Percentiles rank a stretch among this genome's conserved stretches.
Conservation (phyloP, 2,113 vertebrate genomes). For the Leucoraja erinaceus region DNA sequence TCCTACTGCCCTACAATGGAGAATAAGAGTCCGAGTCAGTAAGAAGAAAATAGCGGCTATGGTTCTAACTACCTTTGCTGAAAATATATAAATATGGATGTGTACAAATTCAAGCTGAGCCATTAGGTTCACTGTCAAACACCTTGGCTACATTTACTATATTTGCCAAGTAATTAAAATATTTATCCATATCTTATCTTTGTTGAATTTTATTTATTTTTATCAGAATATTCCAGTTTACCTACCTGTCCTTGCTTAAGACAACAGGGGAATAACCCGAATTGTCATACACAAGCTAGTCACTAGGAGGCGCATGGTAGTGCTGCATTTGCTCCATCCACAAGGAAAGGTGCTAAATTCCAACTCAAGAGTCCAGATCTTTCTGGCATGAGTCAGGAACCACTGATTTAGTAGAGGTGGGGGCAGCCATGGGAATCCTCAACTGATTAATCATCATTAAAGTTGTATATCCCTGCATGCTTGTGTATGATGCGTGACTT, state of each 20-base stretch:
- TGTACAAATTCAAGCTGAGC: not conserved
- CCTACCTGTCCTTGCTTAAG: not conserved
- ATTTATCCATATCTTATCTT: not conserved
- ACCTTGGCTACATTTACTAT: not conserved
- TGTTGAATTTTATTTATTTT: not conserved
- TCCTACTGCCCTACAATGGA: not conserved
- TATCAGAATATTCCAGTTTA: not conserved
- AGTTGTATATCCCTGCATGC: too few relatives aligned
- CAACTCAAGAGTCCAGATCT: not conserved
- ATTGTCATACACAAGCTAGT: not conserved
- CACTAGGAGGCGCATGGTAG: not conserved
- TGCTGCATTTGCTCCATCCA: not conserved
- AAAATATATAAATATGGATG: not conserved
- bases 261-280: not conserved
- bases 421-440: too few relatives aligned
- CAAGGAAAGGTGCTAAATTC: not conserved
- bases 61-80: not conserved
- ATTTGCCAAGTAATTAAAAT: not conserved
- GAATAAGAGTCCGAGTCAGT: not conserved
- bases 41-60: not conserved
- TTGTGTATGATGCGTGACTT: too few relatives aligned
- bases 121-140: not conserved
- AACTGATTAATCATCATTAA: too few relatives aligned
- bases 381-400: not conserved
- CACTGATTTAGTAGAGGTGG: not conserved